Conservation (phyloP, 2,113 vertebrate genomes). For the Oncorhynchus nerka region DNA sequence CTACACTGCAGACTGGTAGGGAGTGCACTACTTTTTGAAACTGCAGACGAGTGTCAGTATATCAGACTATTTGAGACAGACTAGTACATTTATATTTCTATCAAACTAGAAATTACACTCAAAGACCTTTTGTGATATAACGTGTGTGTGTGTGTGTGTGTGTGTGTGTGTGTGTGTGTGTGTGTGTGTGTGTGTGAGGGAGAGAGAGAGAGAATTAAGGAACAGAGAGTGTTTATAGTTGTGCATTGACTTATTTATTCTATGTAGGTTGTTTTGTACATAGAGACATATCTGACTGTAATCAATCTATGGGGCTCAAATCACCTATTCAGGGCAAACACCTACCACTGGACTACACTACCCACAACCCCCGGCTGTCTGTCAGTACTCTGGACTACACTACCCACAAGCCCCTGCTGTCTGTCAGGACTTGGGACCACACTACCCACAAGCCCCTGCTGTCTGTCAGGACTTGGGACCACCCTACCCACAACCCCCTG, state of each 20-base stretch:
- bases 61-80: too few relatives aligned
- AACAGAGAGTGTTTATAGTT: not conserved
- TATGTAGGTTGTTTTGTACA: conserved; percentile 9
- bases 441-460: not conserved
- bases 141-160: not conserved
- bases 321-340: conserved; percentile 67
- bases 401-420: not conserved
- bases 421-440: not conserved
- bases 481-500: too few relatives aligned
- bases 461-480: not conserved
- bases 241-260: not conserved
- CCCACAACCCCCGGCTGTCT: not conserved
- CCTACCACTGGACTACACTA: not conserved
- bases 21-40: too few relatives aligned
- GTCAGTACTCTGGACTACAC: not conserved
- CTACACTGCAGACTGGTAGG: too few relatives aligned
- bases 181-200: not conserved
- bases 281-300: conserved; percentile 63
- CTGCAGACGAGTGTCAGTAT: too few relatives aligned
- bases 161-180: not conserved
- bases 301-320: conserved; percentile 60
- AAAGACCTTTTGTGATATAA: too few relatives aligned
- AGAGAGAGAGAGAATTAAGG: not conserved
- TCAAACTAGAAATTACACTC: too few relatives aligned
- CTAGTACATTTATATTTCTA: too few relatives aligned